Evolutionary conservation across 2,113 vertebrate species (phyloP).

Genomic region (Otocyon megalotis): DNA sequence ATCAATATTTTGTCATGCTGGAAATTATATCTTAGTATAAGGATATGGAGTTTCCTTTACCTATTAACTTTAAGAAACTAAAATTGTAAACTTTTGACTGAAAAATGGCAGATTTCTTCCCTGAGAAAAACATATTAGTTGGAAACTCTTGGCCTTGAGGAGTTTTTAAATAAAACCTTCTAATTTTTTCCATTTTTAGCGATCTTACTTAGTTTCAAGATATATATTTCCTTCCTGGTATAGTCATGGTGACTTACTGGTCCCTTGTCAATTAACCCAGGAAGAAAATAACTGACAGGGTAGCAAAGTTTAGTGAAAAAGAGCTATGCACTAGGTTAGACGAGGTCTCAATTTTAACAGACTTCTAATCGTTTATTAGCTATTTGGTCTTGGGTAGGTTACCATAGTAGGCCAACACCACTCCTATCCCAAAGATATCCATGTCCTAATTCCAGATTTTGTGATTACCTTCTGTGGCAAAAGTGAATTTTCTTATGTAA

Average conservation of each 20-base stretch:
- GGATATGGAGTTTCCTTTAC: not conserved
- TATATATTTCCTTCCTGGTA: not conserved
- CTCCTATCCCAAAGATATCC: not conserved
- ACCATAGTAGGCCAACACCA: not conserved
- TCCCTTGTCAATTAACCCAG: not conserved
- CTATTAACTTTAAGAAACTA: not conserved
- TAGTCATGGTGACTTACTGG: not conserved
- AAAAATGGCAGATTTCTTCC: slow-evolving; percentile 24
- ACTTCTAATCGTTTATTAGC: not conserved
- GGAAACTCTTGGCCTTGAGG: not conserved
- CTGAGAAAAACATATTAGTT: not conserved
- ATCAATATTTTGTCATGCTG: slow-evolving; percentile 5
- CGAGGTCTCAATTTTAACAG: not conserved
- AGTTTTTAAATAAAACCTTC: slow-evolving; percentile 8
- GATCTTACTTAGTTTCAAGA: slow-evolving; percentile 27
- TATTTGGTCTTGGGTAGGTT: not conserved
- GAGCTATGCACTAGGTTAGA: not conserved
- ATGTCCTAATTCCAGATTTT: not conserved
- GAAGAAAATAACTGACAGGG: not conserved
- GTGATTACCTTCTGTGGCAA: not conserved
- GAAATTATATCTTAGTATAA: slow-evolving; percentile 20
- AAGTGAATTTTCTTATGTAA: not conserved
- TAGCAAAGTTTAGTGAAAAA: not conserved
- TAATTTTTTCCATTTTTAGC: not conserved
- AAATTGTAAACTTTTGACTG: not conserved